Conservation (phyloP, 2,888 invertebrate species). For the Palloptera scutellata region DNA sequence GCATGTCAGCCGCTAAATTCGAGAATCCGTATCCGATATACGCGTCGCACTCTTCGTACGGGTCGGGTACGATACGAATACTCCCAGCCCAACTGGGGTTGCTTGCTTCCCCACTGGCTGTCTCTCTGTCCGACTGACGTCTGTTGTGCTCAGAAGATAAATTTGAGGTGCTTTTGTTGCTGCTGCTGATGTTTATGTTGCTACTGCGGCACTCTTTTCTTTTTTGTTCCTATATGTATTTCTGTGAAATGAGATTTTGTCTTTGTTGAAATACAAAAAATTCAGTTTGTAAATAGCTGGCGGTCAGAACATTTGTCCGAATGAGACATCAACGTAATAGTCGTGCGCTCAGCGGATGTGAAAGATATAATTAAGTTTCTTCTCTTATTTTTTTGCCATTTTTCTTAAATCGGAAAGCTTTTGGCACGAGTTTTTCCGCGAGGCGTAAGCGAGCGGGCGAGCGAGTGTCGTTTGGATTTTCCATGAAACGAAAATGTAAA, state of each 20-base stretch:
- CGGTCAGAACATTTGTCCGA: constrained; percentile 53
- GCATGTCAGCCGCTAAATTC: constrained; percentile 19
- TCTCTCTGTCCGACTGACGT: constrained; percentile 6
- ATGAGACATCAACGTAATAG: constrained; percentile 11
- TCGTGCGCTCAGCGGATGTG: constrained; percentile 11
- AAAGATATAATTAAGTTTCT: constrained; percentile 5
- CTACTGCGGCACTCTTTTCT: not conserved
- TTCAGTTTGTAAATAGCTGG: constrained; percentile 57
- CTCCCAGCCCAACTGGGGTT: constrained; percentile 1
- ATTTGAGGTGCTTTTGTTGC: not conserved
- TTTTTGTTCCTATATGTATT: not conserved
- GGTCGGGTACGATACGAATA: too few relatives aligned
- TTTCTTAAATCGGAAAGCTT: constrained; percentile 8
- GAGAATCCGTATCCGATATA: not conserved
- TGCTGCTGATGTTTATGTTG: constrained; percentile 1
- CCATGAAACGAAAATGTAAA: not conserved
- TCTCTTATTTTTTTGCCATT: not conserved
- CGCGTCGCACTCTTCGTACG: not conserved
- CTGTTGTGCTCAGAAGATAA: not conserved
- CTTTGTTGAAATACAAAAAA: not conserved
- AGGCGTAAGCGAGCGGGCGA: constrained; percentile 24
- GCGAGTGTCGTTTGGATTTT: constrained; percentile 4
- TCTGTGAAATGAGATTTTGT: not conserved
- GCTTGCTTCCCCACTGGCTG: constrained; percentile 2
- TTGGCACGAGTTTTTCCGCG: constrained; percentile 42